phyloP scores from a whole-genome alignment of 2,888 invertebrate genomes.

The Andrena flavipes region DNA sequence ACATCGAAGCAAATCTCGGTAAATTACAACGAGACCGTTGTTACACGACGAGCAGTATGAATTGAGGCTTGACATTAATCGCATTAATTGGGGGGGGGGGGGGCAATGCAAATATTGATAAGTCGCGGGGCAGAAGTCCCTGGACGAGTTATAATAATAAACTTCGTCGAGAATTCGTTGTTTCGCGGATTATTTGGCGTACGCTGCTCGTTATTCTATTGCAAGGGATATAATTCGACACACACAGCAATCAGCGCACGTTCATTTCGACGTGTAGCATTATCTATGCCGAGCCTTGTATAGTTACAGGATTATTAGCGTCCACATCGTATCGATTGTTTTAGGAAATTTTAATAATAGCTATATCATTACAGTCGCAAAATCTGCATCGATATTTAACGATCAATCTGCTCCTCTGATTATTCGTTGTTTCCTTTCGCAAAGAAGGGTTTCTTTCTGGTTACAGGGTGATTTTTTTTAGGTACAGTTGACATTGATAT shows the following conservation, averaged over 20 bases:
- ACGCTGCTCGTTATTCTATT: conserved; percentile 16
- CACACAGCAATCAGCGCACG: not conserved
- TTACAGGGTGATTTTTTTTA: too few relatives aligned
- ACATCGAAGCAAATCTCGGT: not conserved
- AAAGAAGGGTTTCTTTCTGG: too few relatives aligned
- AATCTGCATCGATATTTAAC: too few relatives aligned
- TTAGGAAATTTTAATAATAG: not conserved
- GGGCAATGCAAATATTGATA: conserved; percentile 2
- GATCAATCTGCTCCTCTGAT: too few relatives aligned
- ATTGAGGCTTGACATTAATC: not conserved
- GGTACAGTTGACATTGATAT: not conserved
- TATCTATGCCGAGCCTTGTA: not conserved
- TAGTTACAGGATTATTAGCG: not conserved
- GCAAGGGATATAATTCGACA: not conserved
- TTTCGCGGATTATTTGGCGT: not conserved
- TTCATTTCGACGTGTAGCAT: not conserved
- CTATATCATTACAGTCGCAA: too few relatives aligned
- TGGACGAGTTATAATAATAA: not conserved
- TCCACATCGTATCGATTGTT: not conserved
- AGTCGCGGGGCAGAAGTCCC: not conserved
- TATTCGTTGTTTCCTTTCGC: too few relatives aligned
- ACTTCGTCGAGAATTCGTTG: not conserved
- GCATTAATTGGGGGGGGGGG: not conserved
- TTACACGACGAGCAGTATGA: not conserved
- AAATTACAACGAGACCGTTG: not conserved